phyloP scores from a whole-genome alignment of 1,140 invertebrate genomes.

The Lepidostoma basale region DNA sequence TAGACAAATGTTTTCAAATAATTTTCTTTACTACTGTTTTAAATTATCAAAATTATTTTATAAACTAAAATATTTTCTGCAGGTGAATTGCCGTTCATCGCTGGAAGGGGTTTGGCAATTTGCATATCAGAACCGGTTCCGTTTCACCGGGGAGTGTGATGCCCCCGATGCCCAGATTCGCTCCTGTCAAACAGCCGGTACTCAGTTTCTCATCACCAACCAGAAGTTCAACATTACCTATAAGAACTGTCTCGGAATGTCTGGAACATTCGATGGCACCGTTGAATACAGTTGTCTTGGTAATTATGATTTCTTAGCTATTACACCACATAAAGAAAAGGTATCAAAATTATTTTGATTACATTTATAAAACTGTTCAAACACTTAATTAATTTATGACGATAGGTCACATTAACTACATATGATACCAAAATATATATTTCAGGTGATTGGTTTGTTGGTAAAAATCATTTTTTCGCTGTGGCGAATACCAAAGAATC shows the following conservation, averaged over 20 bases:
- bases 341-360: too few relatives aligned
- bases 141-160: constrained; percentile 90
- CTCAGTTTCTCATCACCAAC: constrained; percentile 94
- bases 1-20: too few relatives aligned
- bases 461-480: constrained; percentile 94
- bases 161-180: constrained; percentile 86
- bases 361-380: too few relatives aligned
- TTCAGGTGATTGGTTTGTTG: constrained; percentile 89
- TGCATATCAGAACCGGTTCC: constrained; percentile 88
- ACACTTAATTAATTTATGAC: too few relatives aligned
- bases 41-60: not conserved
- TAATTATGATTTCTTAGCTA: too few relatives aligned
- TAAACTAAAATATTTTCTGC: constrained; percentile 29
- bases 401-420: not conserved
- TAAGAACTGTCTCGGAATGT: constrained; percentile 80
- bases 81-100: constrained; percentile 89
- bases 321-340: too few relatives aligned
- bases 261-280: constrained; percentile 86
- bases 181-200: constrained; percentile 95
- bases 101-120: constrained; percentile 95
- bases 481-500: constrained; percentile 95
- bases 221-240: constrained; percentile 97
- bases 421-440: constrained; percentile 26
- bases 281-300: constrained; percentile 91
- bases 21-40: too few relatives aligned